A percentile compares a stretch with the other conserved stretches of the same genome.
These are phyloP conservation scores for Cistogaster globosa DNA, from an alignment of 2,888 invertebrate genomes.

Conservation along the genomic window DNA sequence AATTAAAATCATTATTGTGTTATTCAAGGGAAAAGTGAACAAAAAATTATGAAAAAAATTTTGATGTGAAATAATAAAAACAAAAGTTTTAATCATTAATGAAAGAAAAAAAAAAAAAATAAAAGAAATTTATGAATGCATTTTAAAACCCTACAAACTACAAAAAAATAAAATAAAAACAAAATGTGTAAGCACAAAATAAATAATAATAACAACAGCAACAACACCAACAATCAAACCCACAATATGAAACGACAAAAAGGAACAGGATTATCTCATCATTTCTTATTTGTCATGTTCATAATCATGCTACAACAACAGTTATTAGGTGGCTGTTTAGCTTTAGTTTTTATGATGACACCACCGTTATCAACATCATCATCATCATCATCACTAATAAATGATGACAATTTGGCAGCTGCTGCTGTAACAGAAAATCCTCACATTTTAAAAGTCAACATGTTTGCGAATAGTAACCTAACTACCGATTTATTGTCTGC, in stretches of 20 bases:
- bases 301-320: conserved; percentile 48
- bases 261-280: conserved; percentile 62
- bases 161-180: conserved; percentile 22
- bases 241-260: conserved; percentile 37
- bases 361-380: conserved; percentile 45
- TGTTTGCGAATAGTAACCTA: conserved; percentile 19
- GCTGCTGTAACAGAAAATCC: conserved; percentile 46
- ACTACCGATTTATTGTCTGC: conserved; percentile 37
- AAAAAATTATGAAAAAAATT: conserved; percentile 47
- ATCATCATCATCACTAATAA: conserved; percentile 42
- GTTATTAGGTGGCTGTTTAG: conserved; percentile 46
- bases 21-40: conserved; percentile 26
- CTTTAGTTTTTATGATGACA: conserved; percentile 65
- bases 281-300: conserved; percentile 59
- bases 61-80: conserved; percentile 40
- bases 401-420: conserved; percentile 53
- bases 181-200: conserved; percentile 14
- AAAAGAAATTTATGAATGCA: conserved; percentile 63
- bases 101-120: conserved; percentile 3
- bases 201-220: conserved; percentile 28
- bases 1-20: conserved; percentile 29
- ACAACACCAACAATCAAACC: conserved; percentile 10
- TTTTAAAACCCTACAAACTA: conserved; percentile 35
- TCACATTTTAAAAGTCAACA: conserved; percentile 36
- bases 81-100: conserved; percentile 41